phyloP scores from a whole-genome alignment of 2,113 vertebrate genomes.

The Halichoerus grypus region DNA sequence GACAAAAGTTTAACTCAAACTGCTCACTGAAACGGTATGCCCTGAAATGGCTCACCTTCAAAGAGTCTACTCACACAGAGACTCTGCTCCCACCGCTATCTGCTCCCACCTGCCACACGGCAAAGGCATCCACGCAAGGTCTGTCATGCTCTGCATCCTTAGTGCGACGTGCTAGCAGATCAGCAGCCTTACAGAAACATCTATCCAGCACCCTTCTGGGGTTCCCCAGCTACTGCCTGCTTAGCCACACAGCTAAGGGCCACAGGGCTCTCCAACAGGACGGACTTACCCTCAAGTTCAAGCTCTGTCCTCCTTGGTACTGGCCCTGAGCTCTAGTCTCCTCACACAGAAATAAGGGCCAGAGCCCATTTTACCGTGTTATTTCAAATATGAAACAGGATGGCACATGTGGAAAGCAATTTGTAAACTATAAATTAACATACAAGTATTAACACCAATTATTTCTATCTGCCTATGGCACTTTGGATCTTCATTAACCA shows the following conservation, averaged over 20 bases:
- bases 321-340: not conserved
- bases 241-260: not conserved
- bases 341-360: not conserved
- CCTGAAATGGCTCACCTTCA: not conserved
- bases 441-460: not conserved
- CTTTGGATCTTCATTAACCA: not conserved
- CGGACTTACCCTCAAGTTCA: not conserved
- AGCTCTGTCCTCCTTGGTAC: no score
- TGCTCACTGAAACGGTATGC: not conserved
- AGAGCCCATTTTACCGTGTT: not conserved
- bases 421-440: not conserved
- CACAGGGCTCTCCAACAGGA: not conserved
- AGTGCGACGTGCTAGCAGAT: not conserved
- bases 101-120: fast-evolving
- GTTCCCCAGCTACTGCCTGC: not conserved
- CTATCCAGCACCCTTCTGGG: not conserved
- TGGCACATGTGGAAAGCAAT: not conserved
- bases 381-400: not conserved
- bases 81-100: not conserved
- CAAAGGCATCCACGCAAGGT: not conserved
- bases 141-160: fast-evolving
- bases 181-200: not conserved
- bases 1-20: not conserved
- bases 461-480: not conserved
- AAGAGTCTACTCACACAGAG: not conserved